Base-by-base conservation (phyloP, 2,113 vertebrate genomes). In the Natator depressus region DNA sequence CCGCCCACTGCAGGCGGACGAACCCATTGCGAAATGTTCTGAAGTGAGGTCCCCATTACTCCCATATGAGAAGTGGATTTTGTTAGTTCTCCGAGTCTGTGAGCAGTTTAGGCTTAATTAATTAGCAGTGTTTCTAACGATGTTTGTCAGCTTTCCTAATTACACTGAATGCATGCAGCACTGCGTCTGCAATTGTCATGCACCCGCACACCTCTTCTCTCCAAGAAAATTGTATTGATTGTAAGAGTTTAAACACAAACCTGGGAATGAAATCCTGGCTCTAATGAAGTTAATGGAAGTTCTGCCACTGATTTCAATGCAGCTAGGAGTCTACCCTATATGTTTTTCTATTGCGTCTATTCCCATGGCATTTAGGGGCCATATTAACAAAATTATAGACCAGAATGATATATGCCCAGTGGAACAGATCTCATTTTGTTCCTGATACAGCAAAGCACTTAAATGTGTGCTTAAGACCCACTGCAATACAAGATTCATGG, bases 91-190 rank as follows among this genome's bases (percentile, higher is more conserved):
- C 47, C 42, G 50, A 50, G 65, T 2, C 57, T 59, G 87, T 49
- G 84, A 53, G 17, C 78, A 84, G 8, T 9, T 2, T 80, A 88
- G 91, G 54, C 42, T 90, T 91, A 57, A 82, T 82, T 82, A 85
- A 78, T 46, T 89, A 89, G 87, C 24, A 54, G 13, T 29, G 83
- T 89, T 84, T 94, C 53, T 88, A 96, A 94, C 46, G 2, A 53
- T 13, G 79, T 79, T 94, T 88, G 83, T 81, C 93, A 94, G 79
- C 27, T 95, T 95, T 92, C 80, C 38, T 93, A 91, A 89, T 95
- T 78, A 75, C 19, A 76, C 49, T 76, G 72, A 50, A 82, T 35
- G 80, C 19, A 72, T 3, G 19, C 91, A 87, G 65, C 78, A 79
- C 50, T 69, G 2, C 46, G 75, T 29, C 79, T 72, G 83, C 55